Evolutionary conservation across 2,113 vertebrate genomes (phyloP).

Genomic region (Urocitellus parryii): DNA sequence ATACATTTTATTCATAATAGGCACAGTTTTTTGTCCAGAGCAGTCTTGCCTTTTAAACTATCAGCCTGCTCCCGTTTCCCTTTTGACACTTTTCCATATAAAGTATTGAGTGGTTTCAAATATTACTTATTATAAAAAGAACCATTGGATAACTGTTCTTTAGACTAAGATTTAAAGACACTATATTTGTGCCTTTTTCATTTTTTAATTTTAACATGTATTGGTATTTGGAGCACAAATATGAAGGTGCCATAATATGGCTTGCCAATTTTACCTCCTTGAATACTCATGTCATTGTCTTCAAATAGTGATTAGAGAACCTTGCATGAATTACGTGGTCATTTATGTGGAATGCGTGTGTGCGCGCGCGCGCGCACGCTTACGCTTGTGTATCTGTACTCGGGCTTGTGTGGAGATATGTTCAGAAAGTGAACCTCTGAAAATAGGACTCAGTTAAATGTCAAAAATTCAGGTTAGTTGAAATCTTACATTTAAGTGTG

Average conservation of each 20-base stretch:
- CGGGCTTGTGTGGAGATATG: conserved; percentile 76
- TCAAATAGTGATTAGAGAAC: conserved; percentile 83
- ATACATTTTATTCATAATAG: conserved; percentile 82
- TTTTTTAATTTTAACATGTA: conserved; percentile 74
- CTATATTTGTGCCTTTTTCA: conserved; percentile 84
- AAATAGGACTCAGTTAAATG: conserved; percentile 86
- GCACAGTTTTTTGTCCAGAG: conserved; percentile 53
- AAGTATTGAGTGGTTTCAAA: conserved; percentile 73
- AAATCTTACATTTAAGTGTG: conserved; percentile 81
- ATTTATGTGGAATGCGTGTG: conserved; percentile 24
- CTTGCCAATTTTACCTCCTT: conserved; percentile 88
- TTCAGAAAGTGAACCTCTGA: conserved; percentile 85
- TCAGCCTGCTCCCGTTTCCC: conserved; percentile 80
- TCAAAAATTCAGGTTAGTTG: conserved; percentile 81
- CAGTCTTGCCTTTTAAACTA: conserved; percentile 68
- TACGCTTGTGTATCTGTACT: conserved; percentile 36
- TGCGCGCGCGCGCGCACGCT: conserved; percentile 41
- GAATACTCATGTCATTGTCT: conserved; percentile 81
- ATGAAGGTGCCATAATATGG: conserved; percentile 88
- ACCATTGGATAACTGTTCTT: conserved; percentile 63
- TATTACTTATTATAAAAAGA: conserved; percentile 67
- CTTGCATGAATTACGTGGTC: conserved; percentile 86
- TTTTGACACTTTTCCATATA: conserved; percentile 67
- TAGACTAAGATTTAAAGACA: conserved; percentile 75
- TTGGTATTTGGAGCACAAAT: conserved; percentile 84